Base-by-base conservation (phyloP, 2,113 vertebrate genomes). In the Condylura cristata region DNA sequence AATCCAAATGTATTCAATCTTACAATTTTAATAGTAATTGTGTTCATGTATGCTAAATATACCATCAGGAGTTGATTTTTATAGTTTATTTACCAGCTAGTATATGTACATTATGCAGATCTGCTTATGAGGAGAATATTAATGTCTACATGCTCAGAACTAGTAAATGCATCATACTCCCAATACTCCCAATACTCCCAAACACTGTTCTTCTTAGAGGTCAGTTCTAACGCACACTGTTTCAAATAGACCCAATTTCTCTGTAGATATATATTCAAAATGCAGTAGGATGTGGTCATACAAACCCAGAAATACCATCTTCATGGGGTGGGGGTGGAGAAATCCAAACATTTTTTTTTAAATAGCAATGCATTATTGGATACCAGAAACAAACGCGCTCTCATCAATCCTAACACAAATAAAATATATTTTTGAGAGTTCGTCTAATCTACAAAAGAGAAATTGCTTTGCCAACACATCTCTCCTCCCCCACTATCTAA, bases 371-470 rank as follows among this genome's bases (percentile, higher is more conserved):
- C 90, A 94, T 91, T 90, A 79, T 82, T 91, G 96, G 70, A 94
- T 88, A 81, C 87, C 91, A 56, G 90, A 81, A 80, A 91, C 78
- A 96, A 96, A 95, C 79, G 1, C n/a, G 84, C 95, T 60, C 68
- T 92, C 86, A 83, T 94, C 96, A 94, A 96, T 66, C 97, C 90
- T 0, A 91, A 97, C 96, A 91, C 96, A 91, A 92, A 96, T 91
- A 96, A 92, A 89, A 97, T 86, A 1, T 30, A 75, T 97, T 94
- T 95, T 95, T 97, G 58, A 82, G 94, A 96, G 95, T 86, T 95
- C 96, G 97, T 97, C 96, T 96, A 95, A 61, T 95, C 95, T 93
- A 96, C 87, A 97, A 92, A 89, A 96, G 96, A 97, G 94, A 97
- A 96, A 97, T 78, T 95, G 37, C 95, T 96, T 95, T 96, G 94